Evolutionary conservation across 2,797 vertebrate genomes (phyloP).

Genomic region (Sebastes minor): DNA sequence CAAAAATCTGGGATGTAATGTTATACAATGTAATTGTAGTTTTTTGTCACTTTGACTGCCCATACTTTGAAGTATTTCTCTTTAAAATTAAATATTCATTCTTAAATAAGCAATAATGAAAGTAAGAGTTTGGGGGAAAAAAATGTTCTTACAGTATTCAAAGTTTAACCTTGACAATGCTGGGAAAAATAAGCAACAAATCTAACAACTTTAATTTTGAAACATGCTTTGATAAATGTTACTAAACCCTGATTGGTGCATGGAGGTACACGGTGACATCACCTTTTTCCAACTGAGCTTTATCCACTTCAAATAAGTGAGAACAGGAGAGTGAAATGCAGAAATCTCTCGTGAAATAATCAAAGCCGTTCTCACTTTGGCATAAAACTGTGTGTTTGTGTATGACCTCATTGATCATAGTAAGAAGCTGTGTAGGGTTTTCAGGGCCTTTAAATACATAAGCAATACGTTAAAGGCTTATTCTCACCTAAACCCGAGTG

Average conservation of each 20-base stretch:
- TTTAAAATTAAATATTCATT: rapidly evolving
- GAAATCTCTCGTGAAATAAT: not conserved
- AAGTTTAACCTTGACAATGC: rapidly evolving
- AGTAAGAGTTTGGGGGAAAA: not conserved
- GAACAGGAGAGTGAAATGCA: not conserved
- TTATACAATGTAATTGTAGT: no score
- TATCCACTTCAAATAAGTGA: not conserved
- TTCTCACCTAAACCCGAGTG: not conserved
- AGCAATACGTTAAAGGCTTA: rapidly evolving
- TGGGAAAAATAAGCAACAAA: not conserved
- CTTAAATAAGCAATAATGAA: not conserved
- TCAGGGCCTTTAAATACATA: not conserved
- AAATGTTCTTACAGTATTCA: not conserved
- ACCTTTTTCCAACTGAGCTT: not conserved
- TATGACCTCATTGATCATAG: not conserved
- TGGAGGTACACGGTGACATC: no score
- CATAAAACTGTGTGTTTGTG: not conserved
- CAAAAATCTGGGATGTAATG: no score
- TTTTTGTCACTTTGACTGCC: not conserved
- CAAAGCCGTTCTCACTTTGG: not conserved
- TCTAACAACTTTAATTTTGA: not conserved
- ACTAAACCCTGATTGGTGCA: no score
- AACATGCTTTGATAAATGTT: not conserved
- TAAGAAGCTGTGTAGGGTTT: not conserved
- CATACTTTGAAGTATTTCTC: not conserved